These are phyloP conservation scores for Elephas maximus DNA, from an alignment of 2,113 vertebrate species.

Conservation along the genomic window DNA sequence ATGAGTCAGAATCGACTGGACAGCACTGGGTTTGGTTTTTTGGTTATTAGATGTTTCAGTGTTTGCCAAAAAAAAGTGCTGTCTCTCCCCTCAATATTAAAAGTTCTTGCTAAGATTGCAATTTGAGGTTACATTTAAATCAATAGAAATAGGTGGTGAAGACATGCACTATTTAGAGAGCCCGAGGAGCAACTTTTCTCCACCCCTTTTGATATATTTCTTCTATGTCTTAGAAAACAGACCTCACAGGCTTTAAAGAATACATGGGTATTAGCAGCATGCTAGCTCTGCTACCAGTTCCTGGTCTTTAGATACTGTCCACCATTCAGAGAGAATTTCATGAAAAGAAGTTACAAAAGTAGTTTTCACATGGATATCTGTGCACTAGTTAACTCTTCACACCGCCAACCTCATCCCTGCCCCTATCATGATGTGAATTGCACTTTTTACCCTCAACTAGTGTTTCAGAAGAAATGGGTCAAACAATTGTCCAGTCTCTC, in stretches of 20 bases:
- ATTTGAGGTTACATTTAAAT: conserved; percentile 39
- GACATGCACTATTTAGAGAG: not conserved
- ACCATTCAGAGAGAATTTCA: not conserved
- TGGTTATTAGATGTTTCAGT: not conserved
- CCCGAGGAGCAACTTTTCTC: not conserved
- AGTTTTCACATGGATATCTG: not conserved
- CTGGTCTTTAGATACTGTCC: not conserved
- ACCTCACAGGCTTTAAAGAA: not conserved
- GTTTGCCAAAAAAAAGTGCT: not conserved
- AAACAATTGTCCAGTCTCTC: not conserved
- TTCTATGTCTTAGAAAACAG: not conserved
- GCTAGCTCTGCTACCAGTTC: not conserved
- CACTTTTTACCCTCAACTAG: not conserved
- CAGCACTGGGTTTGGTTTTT: no score
- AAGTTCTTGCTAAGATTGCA: not conserved
- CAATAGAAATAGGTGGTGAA: not conserved
- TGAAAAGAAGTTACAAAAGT: not conserved
- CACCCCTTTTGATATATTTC: conserved; percentile 1
- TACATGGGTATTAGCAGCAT: not conserved
- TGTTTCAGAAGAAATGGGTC: not conserved
- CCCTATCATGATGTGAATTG: not conserved
- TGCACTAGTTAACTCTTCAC: not conserved
- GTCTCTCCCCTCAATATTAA: not conserved
- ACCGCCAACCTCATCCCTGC: not conserved
- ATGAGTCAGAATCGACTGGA: no score